Conservation (phyloP, 2,113 vertebrate genomes). For the Chascanopsetta lugubris region DNA sequence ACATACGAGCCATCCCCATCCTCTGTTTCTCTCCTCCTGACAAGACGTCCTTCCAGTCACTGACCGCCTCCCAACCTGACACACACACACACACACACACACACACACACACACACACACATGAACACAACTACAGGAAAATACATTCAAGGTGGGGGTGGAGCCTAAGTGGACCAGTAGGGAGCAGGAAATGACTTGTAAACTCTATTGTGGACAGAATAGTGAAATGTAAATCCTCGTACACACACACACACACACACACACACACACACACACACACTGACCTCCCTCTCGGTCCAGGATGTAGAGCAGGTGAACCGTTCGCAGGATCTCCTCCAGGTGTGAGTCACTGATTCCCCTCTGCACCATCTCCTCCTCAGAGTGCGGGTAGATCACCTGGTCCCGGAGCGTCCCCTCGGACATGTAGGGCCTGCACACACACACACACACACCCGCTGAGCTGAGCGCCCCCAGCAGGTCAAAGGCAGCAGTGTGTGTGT, state of each 20-base stretch:
- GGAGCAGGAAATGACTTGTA: too few species aligned
- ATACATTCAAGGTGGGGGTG: too few species aligned
- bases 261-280: slow-evolving; percentile 12
- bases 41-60: slow-evolving; percentile 96
- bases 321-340: slow-evolving; percentile 89
- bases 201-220: too few species aligned
- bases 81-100: neutral
- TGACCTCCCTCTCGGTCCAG: slow-evolving; percentile 94
- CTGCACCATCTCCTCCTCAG: slow-evolving; percentile 88
- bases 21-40: slow-evolving; percentile 98
- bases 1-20: slow-evolving; percentile 99
- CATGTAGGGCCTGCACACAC: slow-evolving; percentile 91
- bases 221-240: too few species aligned
- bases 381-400: slow-evolving; percentile 98
- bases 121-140: too few species aligned
- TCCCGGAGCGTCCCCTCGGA: slow-evolving; percentile 94
- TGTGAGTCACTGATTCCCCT: slow-evolving; percentile 86
- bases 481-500: neutral
- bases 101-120: neutral
- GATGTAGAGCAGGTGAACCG: slow-evolving; percentile 93
- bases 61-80: slow-evolving; percentile 92
- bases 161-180: too few species aligned
- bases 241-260: neutral
- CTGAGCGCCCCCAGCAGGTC: neutral
- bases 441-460: neutral